These are phyloP conservation scores for Nesoenas mayeri DNA, from an alignment of 2,113 vertebrate species.

Conservation along the genomic window DNA sequence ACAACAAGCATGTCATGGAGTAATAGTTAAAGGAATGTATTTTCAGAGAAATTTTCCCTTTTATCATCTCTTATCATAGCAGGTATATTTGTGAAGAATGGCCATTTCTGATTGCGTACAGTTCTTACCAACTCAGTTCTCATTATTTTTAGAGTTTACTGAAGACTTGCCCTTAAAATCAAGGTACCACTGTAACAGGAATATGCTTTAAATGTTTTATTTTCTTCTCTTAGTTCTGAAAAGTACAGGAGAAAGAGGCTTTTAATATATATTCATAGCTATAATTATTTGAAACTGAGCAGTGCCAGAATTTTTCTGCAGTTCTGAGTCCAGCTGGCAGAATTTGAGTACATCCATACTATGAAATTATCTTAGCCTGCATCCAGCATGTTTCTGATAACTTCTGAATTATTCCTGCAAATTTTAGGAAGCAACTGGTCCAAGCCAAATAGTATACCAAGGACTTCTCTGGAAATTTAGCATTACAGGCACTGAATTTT, in stretches of 20 bases:
- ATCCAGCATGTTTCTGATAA: not conserved
- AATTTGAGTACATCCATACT: not conserved
- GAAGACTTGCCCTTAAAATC: not conserved
- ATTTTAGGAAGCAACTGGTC: not conserved
- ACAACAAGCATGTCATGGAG: not conserved
- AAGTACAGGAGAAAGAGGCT: not conserved
- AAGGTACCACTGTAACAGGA: not conserved
- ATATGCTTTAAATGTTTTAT: not conserved
- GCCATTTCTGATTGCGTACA: not conserved
- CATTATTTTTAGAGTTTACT: not conserved
- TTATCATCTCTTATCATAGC: not conserved
- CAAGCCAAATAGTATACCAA: not conserved
- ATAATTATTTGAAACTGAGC: not conserved
- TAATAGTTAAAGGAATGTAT: not conserved
- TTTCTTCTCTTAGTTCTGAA: not conserved
- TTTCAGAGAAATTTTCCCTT: not conserved
- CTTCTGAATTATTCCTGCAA: not conserved
- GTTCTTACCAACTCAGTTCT: not conserved
- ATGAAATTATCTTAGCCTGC: not conserved
- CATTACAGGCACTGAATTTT: not conserved
- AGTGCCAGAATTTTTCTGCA: not conserved
- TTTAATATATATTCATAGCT: slow-evolving; percentile 3
- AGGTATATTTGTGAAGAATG: not conserved
- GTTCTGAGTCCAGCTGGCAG: slow-evolving; percentile 31
- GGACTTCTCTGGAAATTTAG: not conserved